Base-by-base conservation (phyloP, 2,113 vertebrate species). In the Aptenodytes patagonicus region DNA sequence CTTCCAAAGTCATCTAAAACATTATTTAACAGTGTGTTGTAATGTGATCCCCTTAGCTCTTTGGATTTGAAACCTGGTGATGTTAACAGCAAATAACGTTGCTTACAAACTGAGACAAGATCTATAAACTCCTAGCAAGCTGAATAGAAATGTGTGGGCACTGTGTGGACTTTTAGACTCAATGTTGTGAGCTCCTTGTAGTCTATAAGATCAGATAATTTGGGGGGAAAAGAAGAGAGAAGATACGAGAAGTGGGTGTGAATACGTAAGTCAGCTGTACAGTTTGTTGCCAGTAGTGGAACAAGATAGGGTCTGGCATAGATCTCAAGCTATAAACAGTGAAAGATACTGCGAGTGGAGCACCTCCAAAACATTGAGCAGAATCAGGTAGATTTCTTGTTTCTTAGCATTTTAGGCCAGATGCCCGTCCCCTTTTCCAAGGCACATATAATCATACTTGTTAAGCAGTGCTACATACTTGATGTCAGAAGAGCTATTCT, bases 391-490 rank as follows among this genome's bases (percentile, higher is more conserved):
- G 17, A 9, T 69, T 71, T 73, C 34, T 78, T 69, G 18, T 52
- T 55, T 49, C 24, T 28, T 60, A 11, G 3, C 8, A 0, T 3
- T 2, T 46, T 2, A 26, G 69, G 36, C 16, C 26, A 25, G 19
- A 8, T 54, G 57, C 46, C 54, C 64, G 38, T 55, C 54, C 9
- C 14, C 25, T 42, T 66, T 87, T 34, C 69, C 31, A 38, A 36
- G 42, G n/a, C 46, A 25, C 13, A 3, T 2, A 2, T 1, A 5
- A 15, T 4, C 10, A 9, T 5, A 8, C 44, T 46, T 14, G 3
- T n/a, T 28, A 32, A 64, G n/a, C 44, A 51, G 34, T 31, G 7
- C 15, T 28, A 0, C 2, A 0, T 18, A 16, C 21, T 12, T 32
- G 16, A 15, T 72, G 15, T 58, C n/a, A 47, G 36, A 24, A 49